Evolutionary conservation across 2,797 vertebrate species (phyloP).

Genomic region (Pygocentrus nattereri): DNA sequence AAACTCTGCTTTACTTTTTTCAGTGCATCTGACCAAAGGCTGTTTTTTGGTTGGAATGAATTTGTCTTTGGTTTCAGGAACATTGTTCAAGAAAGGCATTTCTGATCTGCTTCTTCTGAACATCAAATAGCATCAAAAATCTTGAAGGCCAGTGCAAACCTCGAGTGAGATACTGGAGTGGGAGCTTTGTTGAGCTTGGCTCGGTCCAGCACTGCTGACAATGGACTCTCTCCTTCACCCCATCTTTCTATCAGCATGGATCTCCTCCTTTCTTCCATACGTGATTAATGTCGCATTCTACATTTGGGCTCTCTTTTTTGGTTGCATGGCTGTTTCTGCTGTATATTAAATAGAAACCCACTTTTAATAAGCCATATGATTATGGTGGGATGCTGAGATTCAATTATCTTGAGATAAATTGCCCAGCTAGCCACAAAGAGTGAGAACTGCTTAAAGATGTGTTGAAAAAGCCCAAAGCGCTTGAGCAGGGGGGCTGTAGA

Average conservation of each 20-base stretch:
- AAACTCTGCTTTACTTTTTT: background rate
- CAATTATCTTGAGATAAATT: conserved; percentile 21
- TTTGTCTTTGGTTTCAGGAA: conserved; percentile 8
- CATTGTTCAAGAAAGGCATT: conserved; percentile 70
- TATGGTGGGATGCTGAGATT: conserved; percentile 48
- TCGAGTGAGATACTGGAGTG: background rate
- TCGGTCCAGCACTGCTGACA: background rate
- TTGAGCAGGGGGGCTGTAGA: conserved; percentile 10
- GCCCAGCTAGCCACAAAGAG: conserved; percentile 10
- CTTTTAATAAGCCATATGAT: conserved; percentile 63
- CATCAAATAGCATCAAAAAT: background rate
- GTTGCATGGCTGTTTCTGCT: conserved; percentile 5
- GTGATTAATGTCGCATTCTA: conserved; percentile 15
- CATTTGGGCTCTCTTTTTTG: background rate
- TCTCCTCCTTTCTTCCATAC: background rate
- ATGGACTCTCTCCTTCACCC: background rate
- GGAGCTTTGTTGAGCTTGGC: conserved; percentile 22
- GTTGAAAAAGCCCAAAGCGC: conserved; percentile 13
- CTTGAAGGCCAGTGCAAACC: background rate
- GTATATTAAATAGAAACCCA: conserved; percentile 29
- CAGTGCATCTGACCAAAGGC: conserved; percentile 7
- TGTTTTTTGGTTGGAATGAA: conserved; percentile 7
- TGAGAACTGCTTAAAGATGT: conserved; percentile 20
- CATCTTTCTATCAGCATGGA: background rate
- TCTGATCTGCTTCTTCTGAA: conserved; percentile 74